phyloP scores from a whole-genome alignment of 2,888 invertebrate genomes.

The Mechanitis messenoides region DNA sequence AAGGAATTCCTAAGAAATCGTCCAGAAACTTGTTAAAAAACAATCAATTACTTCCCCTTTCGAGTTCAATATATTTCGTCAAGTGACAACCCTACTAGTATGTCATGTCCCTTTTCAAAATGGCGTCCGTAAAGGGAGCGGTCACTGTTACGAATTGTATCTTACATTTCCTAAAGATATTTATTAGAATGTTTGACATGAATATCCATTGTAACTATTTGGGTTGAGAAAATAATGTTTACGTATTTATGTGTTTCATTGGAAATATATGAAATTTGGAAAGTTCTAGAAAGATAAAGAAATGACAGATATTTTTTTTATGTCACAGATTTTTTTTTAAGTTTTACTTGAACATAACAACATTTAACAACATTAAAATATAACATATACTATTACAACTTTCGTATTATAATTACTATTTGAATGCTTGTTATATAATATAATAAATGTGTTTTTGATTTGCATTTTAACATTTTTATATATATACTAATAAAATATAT shows the following conservation, averaged over 20 bases:
- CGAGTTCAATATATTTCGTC: slow-evolving; percentile 50
- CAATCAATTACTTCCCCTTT: slow-evolving; percentile 43
- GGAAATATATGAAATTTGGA: no score
- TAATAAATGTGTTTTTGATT: no score
- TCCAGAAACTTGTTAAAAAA: slow-evolving; percentile 38
- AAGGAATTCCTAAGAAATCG: neutral
- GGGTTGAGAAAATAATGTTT: slow-evolving; percentile 17
- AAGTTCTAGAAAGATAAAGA: no score
- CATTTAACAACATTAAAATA: no score
- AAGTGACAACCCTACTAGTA: slow-evolving; percentile 60
- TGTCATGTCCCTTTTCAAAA: slow-evolving; percentile 73
- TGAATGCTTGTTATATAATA: no score
- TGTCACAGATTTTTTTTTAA: no score
- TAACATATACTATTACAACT: no score
- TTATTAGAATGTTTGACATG: slow-evolving; percentile 56
- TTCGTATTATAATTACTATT: no score
- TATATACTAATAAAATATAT: no score
- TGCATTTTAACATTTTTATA: no score
- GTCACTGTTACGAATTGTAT: slow-evolving; percentile 54
- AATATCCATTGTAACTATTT: slow-evolving; percentile 31
- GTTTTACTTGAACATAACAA: no score
- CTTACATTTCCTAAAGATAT: slow-evolving; percentile 51
- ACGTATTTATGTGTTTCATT: slow-evolving; percentile 1
- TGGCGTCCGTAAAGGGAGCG: slow-evolving; percentile 56
- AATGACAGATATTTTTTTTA: no score